Evolutionary conservation across 2,113 vertebrate genomes (phyloP).

Genomic region (Chlorodrepanis virens): DNA sequence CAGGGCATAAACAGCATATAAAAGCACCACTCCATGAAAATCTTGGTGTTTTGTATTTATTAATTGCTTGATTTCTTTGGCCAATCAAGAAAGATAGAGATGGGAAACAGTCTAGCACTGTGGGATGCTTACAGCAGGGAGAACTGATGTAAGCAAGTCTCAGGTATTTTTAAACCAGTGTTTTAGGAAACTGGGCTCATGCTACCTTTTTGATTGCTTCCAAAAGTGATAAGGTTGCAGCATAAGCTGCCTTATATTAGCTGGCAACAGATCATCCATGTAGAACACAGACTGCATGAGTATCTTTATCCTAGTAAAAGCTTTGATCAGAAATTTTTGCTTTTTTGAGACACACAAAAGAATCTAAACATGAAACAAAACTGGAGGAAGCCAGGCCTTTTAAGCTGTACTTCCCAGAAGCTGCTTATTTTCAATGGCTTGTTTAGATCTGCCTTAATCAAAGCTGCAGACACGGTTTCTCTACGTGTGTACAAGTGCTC

Average conservation of each 20-base stretch:
- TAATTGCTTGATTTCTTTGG: neutral
- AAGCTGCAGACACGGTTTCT: neutral
- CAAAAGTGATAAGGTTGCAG: neutral
- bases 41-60: neutral
- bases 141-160: neutral
- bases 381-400: neutral
- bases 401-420: neutral
- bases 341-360: neutral
- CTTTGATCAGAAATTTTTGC: neutral
- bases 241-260: neutral
- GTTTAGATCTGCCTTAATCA: neutral
- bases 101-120: neutral
- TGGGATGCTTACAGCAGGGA: neutral
- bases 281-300: neutral
- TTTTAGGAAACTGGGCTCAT: neutral
- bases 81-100: neutral
- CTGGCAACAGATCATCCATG: neutral
- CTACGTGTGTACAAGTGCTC: rapidly evolving
- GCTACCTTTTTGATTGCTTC: neutral
- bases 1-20: neutral
- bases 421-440: neutral
- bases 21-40: neutral
- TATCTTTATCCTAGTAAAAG: neutral
- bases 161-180: neutral
- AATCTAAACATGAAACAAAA: neutral